A percentile compares a stretch with the other conserved stretches of the same genome.
phyloP scores from a whole-genome alignment of 2,113 vertebrate species.

The Phyllostomus discolor region DNA sequence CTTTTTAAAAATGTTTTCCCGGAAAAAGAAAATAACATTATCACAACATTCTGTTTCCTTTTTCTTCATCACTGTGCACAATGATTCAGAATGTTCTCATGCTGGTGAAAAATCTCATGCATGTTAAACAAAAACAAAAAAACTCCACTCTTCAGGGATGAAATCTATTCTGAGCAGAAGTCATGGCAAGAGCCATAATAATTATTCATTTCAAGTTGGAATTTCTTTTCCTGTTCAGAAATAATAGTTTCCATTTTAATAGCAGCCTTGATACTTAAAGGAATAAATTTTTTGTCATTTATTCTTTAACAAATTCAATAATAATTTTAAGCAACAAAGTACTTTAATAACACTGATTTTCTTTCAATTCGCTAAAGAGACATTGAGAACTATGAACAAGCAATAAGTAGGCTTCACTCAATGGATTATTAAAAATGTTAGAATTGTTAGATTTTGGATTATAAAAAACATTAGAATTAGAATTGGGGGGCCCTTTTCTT shows the following conservation, averaged over 20 bases:
- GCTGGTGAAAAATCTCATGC: neutral
- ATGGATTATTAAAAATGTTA: constrained; percentile 13
- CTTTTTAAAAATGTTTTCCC: neutral
- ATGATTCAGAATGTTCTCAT: neutral
- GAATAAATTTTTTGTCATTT: neutral
- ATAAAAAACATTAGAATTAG: no score
- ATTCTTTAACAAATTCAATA: neutral
- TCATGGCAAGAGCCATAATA: neutral
- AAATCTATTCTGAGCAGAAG: neutral
- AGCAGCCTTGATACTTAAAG: neutral
- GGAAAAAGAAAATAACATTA: neutral
- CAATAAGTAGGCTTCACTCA: neutral
- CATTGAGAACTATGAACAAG: neutral
- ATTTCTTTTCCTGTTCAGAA: neutral
- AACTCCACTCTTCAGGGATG: neutral
- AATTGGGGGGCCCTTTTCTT: neutral
- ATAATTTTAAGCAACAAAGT: neutral
- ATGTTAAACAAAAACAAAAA: neutral
- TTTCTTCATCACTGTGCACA: neutral
- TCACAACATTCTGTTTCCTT: neutral
- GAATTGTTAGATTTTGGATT: no score
- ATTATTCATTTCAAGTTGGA: neutral
- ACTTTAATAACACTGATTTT: neutral
- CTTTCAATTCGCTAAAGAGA: neutral
- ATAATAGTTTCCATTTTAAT: neutral